Evolutionary conservation across 2,888 invertebrate species (phyloP).

Genomic region (Parthenolecanium corni): DNA sequence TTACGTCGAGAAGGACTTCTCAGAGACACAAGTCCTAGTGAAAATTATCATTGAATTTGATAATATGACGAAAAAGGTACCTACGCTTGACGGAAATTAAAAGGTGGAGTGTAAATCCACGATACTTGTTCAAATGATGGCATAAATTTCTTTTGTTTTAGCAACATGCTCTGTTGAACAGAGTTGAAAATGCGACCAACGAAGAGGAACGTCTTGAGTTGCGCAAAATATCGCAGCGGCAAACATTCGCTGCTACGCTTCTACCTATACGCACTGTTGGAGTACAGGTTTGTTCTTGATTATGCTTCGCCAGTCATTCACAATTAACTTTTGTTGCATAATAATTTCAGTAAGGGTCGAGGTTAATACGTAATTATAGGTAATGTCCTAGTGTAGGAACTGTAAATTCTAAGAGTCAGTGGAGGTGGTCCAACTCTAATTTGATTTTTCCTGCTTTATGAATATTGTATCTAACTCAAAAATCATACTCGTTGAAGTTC

Average conservation of each 20-base stretch:
- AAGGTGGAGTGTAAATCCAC: too few relatives aligned
- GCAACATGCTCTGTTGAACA: conserved; percentile 81
- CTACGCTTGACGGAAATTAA: too few relatives aligned
- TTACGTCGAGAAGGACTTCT: conserved; percentile 85
- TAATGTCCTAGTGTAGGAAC: background rate
- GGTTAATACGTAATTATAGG: background rate
- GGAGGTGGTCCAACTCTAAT: too few relatives aligned
- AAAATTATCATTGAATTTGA: conserved; percentile 90
- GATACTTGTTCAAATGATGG: too few relatives aligned
- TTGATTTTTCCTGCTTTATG: too few relatives aligned
- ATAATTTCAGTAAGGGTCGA: background rate
- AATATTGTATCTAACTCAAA: too few relatives aligned
- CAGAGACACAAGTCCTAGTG: conserved; percentile 88
- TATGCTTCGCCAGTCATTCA: background rate
- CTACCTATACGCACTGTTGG: conserved; percentile 92
- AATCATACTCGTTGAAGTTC: too few relatives aligned
- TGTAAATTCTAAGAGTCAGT: too few relatives aligned
- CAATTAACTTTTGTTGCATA: background rate
- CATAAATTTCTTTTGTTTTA: too few relatives aligned
- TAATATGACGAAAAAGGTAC: conserved; percentile 68
- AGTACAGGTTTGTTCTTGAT: conserved; percentile 76
- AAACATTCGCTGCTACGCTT: conserved; percentile 68
- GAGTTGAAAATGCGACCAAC: conserved; percentile 68
- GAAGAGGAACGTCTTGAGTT: conserved; percentile 55
- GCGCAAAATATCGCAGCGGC: conserved; percentile 55